Conservation (phyloP, 2,797 vertebrate species). For the Delichon dasypus region DNA sequence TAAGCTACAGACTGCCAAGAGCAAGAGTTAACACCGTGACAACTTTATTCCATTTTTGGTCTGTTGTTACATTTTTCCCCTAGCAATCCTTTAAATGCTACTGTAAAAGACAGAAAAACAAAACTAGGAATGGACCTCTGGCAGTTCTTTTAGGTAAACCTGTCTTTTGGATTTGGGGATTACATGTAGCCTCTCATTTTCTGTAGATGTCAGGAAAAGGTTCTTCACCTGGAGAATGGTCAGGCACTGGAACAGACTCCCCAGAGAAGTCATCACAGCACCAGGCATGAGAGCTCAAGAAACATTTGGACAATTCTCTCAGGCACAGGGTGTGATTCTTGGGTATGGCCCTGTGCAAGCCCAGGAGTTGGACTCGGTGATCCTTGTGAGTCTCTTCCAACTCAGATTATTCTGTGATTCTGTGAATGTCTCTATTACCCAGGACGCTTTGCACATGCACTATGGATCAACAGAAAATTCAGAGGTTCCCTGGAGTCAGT, state of each 20-base stretch:
- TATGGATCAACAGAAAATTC: neutral
- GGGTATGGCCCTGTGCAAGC: neutral
- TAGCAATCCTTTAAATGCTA: neutral
- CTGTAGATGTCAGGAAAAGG: neutral
- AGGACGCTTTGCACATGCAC: neutral
- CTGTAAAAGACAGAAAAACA: neutral
- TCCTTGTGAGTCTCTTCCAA: neutral
- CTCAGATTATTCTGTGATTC: neutral
- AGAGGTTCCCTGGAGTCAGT: neutral
- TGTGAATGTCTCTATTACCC: neutral
- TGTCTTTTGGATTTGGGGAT: neutral
- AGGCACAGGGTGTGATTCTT: neutral
- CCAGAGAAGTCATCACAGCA: neutral
- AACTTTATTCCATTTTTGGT: neutral
- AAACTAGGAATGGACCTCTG: neutral
- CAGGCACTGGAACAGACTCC: neutral
- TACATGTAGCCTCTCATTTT: neutral
- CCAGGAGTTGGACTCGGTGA: fast-evolving
- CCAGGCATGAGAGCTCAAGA: neutral
- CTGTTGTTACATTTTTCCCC: neutral
- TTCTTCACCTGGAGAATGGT: neutral
- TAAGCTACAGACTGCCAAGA: neutral
- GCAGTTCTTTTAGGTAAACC: neutral
- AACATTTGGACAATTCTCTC: neutral
- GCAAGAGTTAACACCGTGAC: neutral